Base-by-base conservation (phyloP, 2,888 invertebrate species). In the Sinelater perroti region DNA sequence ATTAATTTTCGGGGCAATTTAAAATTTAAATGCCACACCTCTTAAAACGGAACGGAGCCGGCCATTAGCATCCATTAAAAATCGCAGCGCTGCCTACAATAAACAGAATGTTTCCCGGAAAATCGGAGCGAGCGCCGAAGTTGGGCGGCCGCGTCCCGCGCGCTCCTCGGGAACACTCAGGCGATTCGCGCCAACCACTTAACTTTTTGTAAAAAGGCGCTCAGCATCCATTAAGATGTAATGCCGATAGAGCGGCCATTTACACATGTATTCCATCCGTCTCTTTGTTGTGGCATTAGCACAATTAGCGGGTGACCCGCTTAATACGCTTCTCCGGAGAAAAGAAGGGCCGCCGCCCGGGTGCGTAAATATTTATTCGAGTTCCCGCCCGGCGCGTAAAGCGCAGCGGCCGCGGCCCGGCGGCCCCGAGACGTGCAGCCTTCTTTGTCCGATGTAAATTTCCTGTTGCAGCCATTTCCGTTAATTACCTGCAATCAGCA, bases 211-310 rank as follows among this genome's bases (percentile, higher is more conserved):
- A 10, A 40, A 57, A 47, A 47, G 47, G 35, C 45, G 62, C 38
- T 53, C 45, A 53, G 56, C 57, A 60, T 61, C 60, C 63, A 63
- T 63, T 63, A 63, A 61, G 60, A 63, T 63, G 56, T 63, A 61
- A 63, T 58, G 56, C 61, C 38, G 62, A 62, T 62, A 60, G 46
- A 54, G 51, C 49, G 47, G 49, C 46, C 60, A 59, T 57, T 63
- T 63, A 61, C 61, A 63, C 63, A 56, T 61, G 60, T 60, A 61
- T 30, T 28, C 44, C 52, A 57, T 57, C 45, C 49, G 52, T 57
- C 56, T 51, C 51, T 51, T 52, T 51, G 52, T 57, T 51, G 24
- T 52, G 51, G 46, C 46, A 57, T 57, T 57, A 57, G 28, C 51
- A 57, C 57, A 57, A 57, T 57, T 57, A 57, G 57, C 30, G 45